phyloP scores from a whole-genome alignment of 2,888 invertebrate genomes.

The Actias luna region DNA sequence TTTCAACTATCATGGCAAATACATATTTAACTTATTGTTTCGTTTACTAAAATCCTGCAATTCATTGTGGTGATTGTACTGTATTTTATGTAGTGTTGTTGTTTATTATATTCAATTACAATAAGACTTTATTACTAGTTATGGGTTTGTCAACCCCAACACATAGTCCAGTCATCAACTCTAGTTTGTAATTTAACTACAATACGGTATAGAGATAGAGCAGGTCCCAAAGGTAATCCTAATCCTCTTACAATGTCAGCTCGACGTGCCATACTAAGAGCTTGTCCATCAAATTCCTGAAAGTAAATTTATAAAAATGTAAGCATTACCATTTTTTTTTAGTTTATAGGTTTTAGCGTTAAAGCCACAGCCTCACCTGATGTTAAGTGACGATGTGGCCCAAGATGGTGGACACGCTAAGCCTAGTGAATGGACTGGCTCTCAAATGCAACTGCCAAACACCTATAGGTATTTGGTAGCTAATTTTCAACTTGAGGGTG shows the following conservation, averaged over 20 bases:
- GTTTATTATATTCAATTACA: constrained; percentile 18
- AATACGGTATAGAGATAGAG: constrained; percentile 91
- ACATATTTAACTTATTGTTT: not conserved
- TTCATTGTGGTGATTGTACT: not conserved
- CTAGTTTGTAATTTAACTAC: constrained; percentile 91
- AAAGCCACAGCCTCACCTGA: too few species aligned
- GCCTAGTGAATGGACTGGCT: too few species aligned
- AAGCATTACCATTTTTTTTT: too few species aligned
- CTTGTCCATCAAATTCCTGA: constrained; percentile 95
- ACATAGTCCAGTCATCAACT: constrained; percentile 86
- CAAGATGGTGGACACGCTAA: too few species aligned
- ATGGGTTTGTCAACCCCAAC: constrained; percentile 81
- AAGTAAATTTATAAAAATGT: constrained; percentile 21
- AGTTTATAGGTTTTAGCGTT: too few species aligned
- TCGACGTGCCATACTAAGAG: constrained; percentile 91
- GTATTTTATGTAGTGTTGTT: constrained; percentile 17
- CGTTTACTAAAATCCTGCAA: not conserved
- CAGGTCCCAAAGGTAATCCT: constrained; percentile 92
- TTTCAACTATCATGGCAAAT: not conserved
- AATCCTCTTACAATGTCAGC: constrained; percentile 92
- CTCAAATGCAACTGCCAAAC: too few species aligned
- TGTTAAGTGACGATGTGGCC: too few species aligned
- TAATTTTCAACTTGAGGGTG: too few species aligned
- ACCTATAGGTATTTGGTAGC: too few species aligned
- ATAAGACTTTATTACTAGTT: constrained; percentile 11